Evolutionary conservation across 2,113 vertebrate species (phyloP).

Genomic region (Nycticebus coucang): DNA sequence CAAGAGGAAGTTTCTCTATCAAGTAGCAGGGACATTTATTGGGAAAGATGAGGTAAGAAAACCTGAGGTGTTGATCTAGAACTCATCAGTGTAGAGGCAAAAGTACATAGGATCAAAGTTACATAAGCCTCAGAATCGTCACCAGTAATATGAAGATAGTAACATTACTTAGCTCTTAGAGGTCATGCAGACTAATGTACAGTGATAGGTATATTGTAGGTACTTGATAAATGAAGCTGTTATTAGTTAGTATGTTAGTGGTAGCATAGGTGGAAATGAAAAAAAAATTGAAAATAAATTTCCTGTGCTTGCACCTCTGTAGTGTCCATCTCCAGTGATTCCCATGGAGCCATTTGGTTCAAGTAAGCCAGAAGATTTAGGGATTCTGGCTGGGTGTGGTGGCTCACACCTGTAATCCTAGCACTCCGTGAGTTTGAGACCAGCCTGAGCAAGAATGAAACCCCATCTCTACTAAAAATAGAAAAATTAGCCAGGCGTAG

Average conservation of each 20-base stretch:
- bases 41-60: background rate
- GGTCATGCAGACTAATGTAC: background rate
- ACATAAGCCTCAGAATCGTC: background rate
- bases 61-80: background rate
- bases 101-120: background rate
- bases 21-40: background rate
- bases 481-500: no score
- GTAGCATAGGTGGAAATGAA: background rate
- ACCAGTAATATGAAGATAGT: background rate
- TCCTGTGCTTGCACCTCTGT: background rate
- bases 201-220: background rate
- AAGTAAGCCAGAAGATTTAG: background rate
- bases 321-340: background rate
- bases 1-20: background rate
- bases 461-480: no score
- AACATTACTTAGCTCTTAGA: background rate
- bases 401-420: no score
- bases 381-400: no score
- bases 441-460: no score
- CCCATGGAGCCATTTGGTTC: background rate
- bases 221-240: background rate
- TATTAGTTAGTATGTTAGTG: background rate
- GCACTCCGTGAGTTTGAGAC: no score
- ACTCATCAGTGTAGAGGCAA: background rate
- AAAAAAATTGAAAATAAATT: conserved; percentile 11